phyloP scores from a whole-genome alignment of 1,140 invertebrate genomes.

The Penaeus japonicus region DNA sequence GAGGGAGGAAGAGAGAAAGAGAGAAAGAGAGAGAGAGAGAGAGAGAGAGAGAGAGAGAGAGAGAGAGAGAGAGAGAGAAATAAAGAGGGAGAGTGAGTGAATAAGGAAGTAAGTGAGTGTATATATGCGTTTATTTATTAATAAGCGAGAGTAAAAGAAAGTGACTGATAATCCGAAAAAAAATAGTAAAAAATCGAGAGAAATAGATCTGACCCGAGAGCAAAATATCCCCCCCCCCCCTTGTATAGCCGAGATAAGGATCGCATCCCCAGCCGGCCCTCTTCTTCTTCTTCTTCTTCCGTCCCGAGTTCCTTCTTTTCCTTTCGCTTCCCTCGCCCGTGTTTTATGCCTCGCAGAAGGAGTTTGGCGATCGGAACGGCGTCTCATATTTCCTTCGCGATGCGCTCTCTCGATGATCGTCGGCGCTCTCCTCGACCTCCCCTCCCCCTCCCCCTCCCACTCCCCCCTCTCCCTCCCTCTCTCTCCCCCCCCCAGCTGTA shows the following conservation, averaged over 20 bases:
- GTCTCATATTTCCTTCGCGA: too few species aligned
- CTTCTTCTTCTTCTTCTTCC: neutral
- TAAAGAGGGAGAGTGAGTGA: neutral
- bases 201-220: neutral
- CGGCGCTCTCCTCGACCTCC: too few species aligned
- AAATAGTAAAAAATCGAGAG: neutral
- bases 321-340: neutral
- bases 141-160: neutral
- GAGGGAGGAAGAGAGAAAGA: neutral
- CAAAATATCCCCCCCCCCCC: neutral
- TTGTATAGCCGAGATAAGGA: too few species aligned
- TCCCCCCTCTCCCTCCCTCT: too few species aligned
- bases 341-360: neutral
- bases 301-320: neutral
- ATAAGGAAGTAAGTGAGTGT: neutral
- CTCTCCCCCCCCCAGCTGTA: too few species aligned
- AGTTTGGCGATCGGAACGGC: too few species aligned
- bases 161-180: neutral
- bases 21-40: conserved; percentile 1
- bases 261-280: neutral
- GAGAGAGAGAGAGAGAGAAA: neutral
- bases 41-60: conserved; percentile 7
- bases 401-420: too few species aligned
- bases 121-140: neutral
- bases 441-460: too few species aligned